phyloP scores from a whole-genome alignment of 2,797 vertebrate species.

The Agapornis canus region DNA sequence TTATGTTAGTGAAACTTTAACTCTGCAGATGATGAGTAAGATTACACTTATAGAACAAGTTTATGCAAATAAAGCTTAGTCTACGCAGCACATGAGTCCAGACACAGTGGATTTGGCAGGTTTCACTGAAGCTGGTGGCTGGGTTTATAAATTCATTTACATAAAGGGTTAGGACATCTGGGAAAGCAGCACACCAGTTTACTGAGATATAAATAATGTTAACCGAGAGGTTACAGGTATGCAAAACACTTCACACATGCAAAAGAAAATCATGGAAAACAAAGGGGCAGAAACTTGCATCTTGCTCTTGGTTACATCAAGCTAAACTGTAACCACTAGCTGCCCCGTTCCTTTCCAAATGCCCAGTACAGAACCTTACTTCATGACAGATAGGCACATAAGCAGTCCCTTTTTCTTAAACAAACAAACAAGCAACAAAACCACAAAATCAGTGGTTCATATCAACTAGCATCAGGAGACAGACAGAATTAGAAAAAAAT shows the following conservation, averaged over 20 bases:
- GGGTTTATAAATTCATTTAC: slow-evolving; percentile 78
- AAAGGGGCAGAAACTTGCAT: neutral
- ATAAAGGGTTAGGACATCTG: slow-evolving; percentile 79
- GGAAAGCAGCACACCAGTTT: slow-evolving; percentile 74
- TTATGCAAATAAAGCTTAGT: slow-evolving; percentile 80
- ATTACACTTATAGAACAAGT: slow-evolving; percentile 77
- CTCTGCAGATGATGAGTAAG: slow-evolving; percentile 79
- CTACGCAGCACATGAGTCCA: slow-evolving; percentile 62
- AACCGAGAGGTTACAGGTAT: slow-evolving; percentile 74
- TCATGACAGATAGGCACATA: neutral
- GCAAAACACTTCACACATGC: slow-evolving; percentile 55
- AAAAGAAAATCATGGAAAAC: slow-evolving; percentile 16
- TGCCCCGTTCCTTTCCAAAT: neutral
- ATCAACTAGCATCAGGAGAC: neutral
- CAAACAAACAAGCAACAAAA: neutral
- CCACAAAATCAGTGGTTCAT: neutral
- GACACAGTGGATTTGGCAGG: slow-evolving; percentile 72
- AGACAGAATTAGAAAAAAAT: neutral
- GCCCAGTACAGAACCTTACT: neutral
- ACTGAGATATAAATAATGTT: slow-evolving; percentile 76
- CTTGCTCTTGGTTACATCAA: neutral
- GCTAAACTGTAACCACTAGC: neutral
- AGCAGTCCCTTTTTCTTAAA: neutral
- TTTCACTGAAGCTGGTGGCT: slow-evolving; percentile 68
- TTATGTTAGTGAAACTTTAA: slow-evolving; percentile 81